phyloP scores from a whole-genome alignment of 2,888 invertebrate species.

The Lasioglossum lativentre region DNA sequence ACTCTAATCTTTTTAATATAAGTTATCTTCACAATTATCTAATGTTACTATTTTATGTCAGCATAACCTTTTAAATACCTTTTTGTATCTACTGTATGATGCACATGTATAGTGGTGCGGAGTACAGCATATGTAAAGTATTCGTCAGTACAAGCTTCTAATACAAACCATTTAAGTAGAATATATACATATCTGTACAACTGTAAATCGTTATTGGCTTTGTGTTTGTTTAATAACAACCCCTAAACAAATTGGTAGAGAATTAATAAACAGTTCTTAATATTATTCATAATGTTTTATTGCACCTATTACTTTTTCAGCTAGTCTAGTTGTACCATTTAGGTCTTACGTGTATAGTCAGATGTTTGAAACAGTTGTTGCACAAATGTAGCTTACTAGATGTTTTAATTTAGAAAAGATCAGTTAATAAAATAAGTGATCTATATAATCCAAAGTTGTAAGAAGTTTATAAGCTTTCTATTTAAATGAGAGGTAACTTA shows the following conservation, averaged over 20 bases:
- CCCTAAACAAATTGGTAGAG: conserved; percentile 26
- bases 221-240: conserved; percentile 28
- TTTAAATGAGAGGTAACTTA: conserved; percentile 1
- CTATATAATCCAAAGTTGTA: not conserved
- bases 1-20: conserved; percentile 45
- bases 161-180: conserved; percentile 23
- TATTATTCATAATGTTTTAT: conserved; percentile 48
- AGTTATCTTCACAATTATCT: conserved; percentile 36
- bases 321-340: conserved; percentile 27
- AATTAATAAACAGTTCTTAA: conserved; percentile 43
- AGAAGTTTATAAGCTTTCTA: not conserved
- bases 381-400: not conserved
- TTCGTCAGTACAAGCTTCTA: conserved; percentile 23
- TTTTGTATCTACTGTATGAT: conserved; percentile 11
- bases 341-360: conserved; percentile 16
- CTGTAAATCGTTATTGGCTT: conserved; percentile 12
- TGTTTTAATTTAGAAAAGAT: not conserved
- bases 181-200: conserved; percentile 9
- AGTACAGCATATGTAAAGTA: conserved; percentile 24
- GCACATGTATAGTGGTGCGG: conserved; percentile 22
- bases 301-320: conserved; percentile 42
- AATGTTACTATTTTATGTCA: conserved; percentile 65
- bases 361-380: conserved; percentile 19
- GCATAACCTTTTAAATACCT: conserved; percentile 73
- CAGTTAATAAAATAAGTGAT: conserved; percentile 1